Evolutionary conservation across 2,888 invertebrate species (phyloP), one percentile per base, ranked within the genome.

Genomic region (Buathra laborator): DNA sequence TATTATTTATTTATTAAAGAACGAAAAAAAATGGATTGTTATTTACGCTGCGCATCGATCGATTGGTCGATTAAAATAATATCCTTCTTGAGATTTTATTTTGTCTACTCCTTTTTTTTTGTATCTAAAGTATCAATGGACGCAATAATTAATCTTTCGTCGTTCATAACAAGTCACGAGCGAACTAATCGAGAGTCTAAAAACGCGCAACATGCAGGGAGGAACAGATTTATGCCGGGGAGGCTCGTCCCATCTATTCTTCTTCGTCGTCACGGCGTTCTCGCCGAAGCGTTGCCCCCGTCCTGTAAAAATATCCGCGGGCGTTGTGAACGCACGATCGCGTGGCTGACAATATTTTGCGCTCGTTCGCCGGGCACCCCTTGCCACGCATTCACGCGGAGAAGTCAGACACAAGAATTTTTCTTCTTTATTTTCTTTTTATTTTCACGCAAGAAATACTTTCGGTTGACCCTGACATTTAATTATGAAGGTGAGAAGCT

Each of bases 231-330:
- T 37, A 37, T 37, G 53, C 59, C 24, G 19, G 71, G 62, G 66
- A 83, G 62, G 62, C 56, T 53, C 83, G 62, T 68, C 70, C 44
- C 62, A 51, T 68, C 70, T 83, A 77, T 48, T 75, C 64, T 56
- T 68, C 62, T 43, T 53, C 66, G 59, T 83, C 75, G 70, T 81
- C 71, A 66, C 84, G 85, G 85, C 89, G 88, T 90, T 90, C 90
- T 86, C 88, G 87, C 82, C 89, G 87, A 92, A 91, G 86, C 92
- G 87, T 92, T 91, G 92, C 90, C 90, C 92, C 88, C 90, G 90
- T 88, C 86, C 90, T 89, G 90, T 92, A 93, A 92, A 92, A 92
- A 92, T 92, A 93, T 91, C 92, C 87, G 88, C 86, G 81, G 86
- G 87, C 86, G 83, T 86, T 86, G 83, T 83, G 86, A 83, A 86